These are phyloP conservation scores for Allobates femoralis DNA, from an alignment of 2,797 vertebrate genomes.

Conservation along the genomic window DNA sequence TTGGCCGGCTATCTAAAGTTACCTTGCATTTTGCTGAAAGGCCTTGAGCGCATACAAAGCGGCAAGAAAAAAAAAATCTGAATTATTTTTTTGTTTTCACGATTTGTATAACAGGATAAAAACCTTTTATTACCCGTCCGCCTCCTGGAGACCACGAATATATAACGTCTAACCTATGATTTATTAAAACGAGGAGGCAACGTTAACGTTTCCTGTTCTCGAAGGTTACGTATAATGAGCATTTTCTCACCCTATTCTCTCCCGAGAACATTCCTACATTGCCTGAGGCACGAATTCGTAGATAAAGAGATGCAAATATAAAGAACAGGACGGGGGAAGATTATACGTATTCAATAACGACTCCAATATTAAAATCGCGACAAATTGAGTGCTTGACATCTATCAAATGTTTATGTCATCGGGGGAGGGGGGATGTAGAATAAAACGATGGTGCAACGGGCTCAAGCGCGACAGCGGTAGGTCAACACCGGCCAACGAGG, in stretches of 20 bases:
- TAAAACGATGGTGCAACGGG: background rate
- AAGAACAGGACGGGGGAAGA: slow-evolving; percentile 68
- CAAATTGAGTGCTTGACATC: slow-evolving; percentile 15
- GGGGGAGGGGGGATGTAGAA: background rate
- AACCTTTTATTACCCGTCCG: background rate
- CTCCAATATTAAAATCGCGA: slow-evolving; percentile 75
- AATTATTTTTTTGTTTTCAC: background rate
- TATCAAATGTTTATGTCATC: background rate
- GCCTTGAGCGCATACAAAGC: slow-evolving; percentile 39
- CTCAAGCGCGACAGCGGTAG: background rate
- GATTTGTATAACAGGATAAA: background rate
- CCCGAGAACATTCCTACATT: background rate
- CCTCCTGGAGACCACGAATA: background rate
- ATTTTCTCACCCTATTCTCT: background rate
- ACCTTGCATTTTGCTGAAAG: slow-evolving; percentile 20
- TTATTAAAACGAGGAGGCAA: background rate
- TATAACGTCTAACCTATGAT: background rate
- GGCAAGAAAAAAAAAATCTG: slow-evolving; percentile 47
- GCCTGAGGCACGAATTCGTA: slow-evolving; percentile 73
- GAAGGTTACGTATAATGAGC: background rate
- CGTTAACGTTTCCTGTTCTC: background rate
- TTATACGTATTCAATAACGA: slow-evolving; percentile 76
- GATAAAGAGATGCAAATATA: slow-evolving; percentile 80
- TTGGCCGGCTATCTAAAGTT: background rate
- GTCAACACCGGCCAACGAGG: background rate